Percentiles rank a stretch among this genome's conserved stretches.
Conservation (phyloP, 2,888 invertebrate genomes). For the Coleophora deauratella region DNA sequence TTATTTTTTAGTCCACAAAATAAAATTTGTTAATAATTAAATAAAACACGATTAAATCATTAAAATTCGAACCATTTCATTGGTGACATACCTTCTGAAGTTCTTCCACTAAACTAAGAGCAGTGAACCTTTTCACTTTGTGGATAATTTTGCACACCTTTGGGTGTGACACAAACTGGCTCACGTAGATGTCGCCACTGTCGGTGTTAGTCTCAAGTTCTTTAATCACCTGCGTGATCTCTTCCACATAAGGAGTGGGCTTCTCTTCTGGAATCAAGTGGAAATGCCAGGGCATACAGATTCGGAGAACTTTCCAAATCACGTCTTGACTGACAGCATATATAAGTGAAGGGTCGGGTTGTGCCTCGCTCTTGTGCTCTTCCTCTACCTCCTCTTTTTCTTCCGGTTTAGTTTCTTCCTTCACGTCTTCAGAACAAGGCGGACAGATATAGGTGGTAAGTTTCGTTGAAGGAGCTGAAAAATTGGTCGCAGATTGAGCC, state of each 20-base stretch:
- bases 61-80: neutral
- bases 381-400: slow-evolving; percentile 38
- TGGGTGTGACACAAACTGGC: slow-evolving; percentile 46
- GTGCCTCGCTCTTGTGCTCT: slow-evolving; percentile 33
- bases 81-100: slow-evolving; percentile 28
- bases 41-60: neutral
- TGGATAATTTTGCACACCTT: slow-evolving; percentile 46
- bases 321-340: slow-evolving; percentile 49
- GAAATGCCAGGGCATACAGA: slow-evolving; percentile 61
- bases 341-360: slow-evolving; percentile 36
- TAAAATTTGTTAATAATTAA: neutral
- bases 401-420: slow-evolving; percentile 30
- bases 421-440: slow-evolving; percentile 43
- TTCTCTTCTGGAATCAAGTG: slow-evolving; percentile 38
- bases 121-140: slow-evolving; percentile 52
- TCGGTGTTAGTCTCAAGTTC: slow-evolving; percentile 46
- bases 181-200: slow-evolving; percentile 51
- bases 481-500: slow-evolving; percentile 35
- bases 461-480: slow-evolving; percentile 24
- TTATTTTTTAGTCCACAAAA: too few relatives aligned
- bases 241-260: slow-evolving; percentile 36
- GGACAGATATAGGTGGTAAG: slow-evolving; percentile 40
- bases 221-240: slow-evolving; percentile 36
- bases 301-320: slow-evolving; percentile 54
- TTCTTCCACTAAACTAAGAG: slow-evolving; percentile 40